Evolutionary conservation across 2,888 invertebrate species (phyloP).

Genomic region (Tetramorium bicarinatum): DNA sequence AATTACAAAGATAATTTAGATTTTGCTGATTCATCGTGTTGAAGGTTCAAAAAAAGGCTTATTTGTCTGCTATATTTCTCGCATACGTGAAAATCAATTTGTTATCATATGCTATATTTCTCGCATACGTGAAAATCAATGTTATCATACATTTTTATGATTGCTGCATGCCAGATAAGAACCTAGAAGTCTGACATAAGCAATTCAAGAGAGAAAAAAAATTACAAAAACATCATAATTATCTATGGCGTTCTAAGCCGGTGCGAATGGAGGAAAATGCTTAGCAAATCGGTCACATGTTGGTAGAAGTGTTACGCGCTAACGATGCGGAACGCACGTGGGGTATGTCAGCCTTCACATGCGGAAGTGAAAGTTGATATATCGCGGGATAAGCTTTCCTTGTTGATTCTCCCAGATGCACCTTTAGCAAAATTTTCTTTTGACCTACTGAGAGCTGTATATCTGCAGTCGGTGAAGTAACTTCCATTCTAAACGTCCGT

Average conservation of each 20-base stretch:
- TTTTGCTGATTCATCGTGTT: not conserved
- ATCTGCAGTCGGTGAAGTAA: constrained; percentile 33
- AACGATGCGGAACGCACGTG: constrained; percentile 50
- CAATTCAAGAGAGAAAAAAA: not conserved
- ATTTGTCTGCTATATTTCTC: not conserved
- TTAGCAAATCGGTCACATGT: constrained; percentile 37
- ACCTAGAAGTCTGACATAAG: not conserved
- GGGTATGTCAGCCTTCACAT: constrained; percentile 64
- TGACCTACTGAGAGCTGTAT: not conserved
- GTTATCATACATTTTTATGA: constrained; percentile 17
- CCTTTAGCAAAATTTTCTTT: constrained; percentile 46
- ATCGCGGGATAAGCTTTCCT: constrained; percentile 77
- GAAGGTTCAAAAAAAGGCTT: not conserved
- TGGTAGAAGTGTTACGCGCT: constrained; percentile 22
- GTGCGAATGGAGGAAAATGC: not conserved
- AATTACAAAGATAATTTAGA: constrained; percentile 4
- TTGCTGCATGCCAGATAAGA: not conserved
- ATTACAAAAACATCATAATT: not conserved
- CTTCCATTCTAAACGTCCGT: not conserved
- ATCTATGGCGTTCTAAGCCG: not conserved
- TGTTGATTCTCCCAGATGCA: constrained; percentile 70
- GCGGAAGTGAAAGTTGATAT: constrained; percentile 80
- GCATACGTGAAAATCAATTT: constrained; percentile 36
- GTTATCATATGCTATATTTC: not conserved
- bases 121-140: constrained; percentile 35